These are phyloP conservation scores for Opisthograptis luteolata DNA, from an alignment of 2,888 invertebrate genomes.

Conservation along the genomic window DNA sequence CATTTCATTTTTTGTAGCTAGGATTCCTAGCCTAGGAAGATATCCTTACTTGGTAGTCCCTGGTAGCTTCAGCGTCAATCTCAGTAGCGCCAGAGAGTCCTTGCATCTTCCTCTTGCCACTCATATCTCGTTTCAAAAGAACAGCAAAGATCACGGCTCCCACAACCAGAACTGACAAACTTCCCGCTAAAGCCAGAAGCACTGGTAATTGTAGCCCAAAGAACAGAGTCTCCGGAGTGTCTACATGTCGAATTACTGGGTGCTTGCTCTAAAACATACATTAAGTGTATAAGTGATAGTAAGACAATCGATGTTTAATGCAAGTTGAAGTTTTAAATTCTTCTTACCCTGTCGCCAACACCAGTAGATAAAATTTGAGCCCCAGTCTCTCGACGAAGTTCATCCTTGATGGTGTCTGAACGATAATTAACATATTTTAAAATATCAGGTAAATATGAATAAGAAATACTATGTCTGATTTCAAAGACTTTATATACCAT, in stretches of 20 bases:
- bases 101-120: slow-evolving; percentile 91
- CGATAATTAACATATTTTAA: slow-evolving; percentile 21
- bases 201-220: slow-evolving; percentile 68
- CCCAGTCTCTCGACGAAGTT: slow-evolving; percentile 87
- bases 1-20: no score
- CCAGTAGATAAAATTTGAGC: slow-evolving; percentile 89
- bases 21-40: no score
- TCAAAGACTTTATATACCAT: background rate
- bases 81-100: slow-evolving; percentile 87
- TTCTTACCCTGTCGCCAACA: slow-evolving; percentile 90
- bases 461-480: no score
- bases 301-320: background rate
- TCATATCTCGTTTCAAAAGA: slow-evolving; percentile 90
- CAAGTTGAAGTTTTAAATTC: no score
- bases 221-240: slow-evolving; percentile 49
- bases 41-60: slow-evolving; percentile 94
- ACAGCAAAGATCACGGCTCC: slow-evolving; percentile 70
- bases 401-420: slow-evolving; percentile 85
- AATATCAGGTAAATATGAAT: no score
- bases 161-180: slow-evolving; percentile 66
- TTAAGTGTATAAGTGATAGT: background rate
- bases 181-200: slow-evolving; percentile 67
- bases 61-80: slow-evolving; percentile 93
- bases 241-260: slow-evolving; percentile 64
- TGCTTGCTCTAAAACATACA: slow-evolving; percentile 64